Conservation (phyloP, 2,113 vertebrate genomes). For the Glaucomys volans region DNA sequence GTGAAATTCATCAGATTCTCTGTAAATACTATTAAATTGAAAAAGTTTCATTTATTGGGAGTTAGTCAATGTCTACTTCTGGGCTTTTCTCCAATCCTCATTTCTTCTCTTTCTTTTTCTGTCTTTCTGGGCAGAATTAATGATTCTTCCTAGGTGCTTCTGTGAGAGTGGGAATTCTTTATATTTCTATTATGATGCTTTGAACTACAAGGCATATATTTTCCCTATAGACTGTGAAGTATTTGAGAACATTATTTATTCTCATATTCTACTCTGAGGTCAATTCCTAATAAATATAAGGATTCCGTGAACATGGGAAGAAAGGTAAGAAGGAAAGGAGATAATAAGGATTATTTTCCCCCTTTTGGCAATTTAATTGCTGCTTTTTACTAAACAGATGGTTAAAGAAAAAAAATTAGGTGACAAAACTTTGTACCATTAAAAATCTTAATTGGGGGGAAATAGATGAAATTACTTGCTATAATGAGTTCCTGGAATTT, state of each 20-base stretch:
- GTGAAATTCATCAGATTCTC: background rate
- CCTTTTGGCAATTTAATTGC: background rate
- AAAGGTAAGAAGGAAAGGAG: background rate
- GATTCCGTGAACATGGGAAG: background rate
- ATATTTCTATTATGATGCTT: background rate
- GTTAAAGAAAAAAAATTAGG: conserved; percentile 25
- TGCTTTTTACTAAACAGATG: background rate
- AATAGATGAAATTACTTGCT: conserved; percentile 7
- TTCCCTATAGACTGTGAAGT: background rate
- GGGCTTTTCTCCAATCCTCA: background rate
- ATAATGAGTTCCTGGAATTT: conserved; percentile 38
- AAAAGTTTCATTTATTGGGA: background rate
- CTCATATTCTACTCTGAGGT: background rate
- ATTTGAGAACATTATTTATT: background rate
- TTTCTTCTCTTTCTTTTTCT: conserved; percentile 20
- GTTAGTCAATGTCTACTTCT: background rate
- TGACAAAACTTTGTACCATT: background rate
- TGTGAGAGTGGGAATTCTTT: background rate
- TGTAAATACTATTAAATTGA: conserved; percentile 11
- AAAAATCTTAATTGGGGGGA: background rate
- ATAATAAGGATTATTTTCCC: background rate
- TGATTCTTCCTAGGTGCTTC: background rate
- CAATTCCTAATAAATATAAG: conserved; percentile 22
- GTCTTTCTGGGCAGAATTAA: background rate
- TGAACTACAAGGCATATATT: background rate